These are phyloP conservation scores for Zapus hudsonius DNA, from an alignment of 2,113 vertebrate genomes.

Conservation along the genomic window DNA sequence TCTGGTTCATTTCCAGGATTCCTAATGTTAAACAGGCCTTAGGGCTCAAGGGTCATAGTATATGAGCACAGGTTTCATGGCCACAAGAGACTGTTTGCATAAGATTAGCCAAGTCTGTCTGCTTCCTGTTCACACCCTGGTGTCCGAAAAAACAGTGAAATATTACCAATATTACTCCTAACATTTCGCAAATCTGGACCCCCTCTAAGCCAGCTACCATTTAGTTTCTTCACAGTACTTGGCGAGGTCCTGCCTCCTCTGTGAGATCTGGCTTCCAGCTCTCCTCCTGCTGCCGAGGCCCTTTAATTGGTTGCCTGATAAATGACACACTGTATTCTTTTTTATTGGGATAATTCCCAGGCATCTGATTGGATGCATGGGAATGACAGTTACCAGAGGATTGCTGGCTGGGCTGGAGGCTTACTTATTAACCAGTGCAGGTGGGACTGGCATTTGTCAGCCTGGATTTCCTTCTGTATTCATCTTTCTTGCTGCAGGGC, in stretches of 20 bases:
- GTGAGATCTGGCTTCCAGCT: conserved; percentile 66
- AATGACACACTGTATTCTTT: conserved; percentile 74
- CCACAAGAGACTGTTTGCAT: neutral
- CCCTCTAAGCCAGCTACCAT: neutral
- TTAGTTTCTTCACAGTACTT: neutral
- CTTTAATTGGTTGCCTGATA: conserved; percentile 77
- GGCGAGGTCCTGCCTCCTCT: conserved; percentile 15
- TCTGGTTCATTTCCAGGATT: neutral
- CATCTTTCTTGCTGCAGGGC: conserved; percentile 48
- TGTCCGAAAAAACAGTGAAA: neutral
- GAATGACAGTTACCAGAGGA: conserved; percentile 66
- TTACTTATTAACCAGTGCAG: conserved; percentile 71
- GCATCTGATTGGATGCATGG: conserved; percentile 70
- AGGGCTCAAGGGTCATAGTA: neutral
- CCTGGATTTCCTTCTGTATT: conserved; percentile 60
- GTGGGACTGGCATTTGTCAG: conserved; percentile 75
- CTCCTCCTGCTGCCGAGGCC: neutral
- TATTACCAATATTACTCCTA: neutral
- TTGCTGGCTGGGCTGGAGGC: conserved; percentile 57
- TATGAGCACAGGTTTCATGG: neutral
- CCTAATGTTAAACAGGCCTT: neutral
- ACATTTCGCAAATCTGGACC: neutral
- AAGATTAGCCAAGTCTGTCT: neutral
- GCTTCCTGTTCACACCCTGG: neutral
- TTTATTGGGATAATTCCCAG: conserved; percentile 81